A percentile compares a stretch with the other conserved stretches of the same genome.
phyloP scores from a whole-genome alignment of 2,797 vertebrate genomes.

The Rachycentron canadum region DNA sequence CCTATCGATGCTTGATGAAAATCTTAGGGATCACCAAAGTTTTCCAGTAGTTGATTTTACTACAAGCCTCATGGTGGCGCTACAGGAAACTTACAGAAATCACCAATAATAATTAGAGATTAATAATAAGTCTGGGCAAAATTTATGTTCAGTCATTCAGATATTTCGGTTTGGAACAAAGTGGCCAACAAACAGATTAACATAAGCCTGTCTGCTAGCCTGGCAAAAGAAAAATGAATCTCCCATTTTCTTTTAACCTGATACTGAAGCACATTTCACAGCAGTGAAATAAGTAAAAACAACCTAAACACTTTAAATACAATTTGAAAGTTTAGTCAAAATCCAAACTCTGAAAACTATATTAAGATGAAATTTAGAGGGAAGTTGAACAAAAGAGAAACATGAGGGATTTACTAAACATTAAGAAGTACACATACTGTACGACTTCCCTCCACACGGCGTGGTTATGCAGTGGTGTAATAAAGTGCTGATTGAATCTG shows the following conservation, averaged over 20 bases:
- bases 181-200: not conserved
- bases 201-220: not conserved
- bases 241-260: not conserved
- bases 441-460: not conserved
- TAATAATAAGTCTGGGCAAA: too few relatives aligned
- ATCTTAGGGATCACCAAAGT: too few relatives aligned
- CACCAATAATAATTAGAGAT: not conserved
- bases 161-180: not conserved
- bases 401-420: not conserved
- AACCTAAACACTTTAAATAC: not conserved
- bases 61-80: too few relatives aligned
- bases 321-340: conserved; percentile 4
- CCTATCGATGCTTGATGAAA: not conserved
- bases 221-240: too few relatives aligned
- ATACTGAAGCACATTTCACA: not conserved
- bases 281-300: not conserved
- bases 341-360: conserved; percentile 3
- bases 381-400: not conserved
- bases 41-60: too few relatives aligned
- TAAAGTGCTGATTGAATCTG: conserved; percentile 26
- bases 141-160: not conserved
- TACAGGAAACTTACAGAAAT: not conserved
- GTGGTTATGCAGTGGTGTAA: not conserved
- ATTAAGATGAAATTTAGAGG: not conserved
- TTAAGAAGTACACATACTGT: not conserved